Percentiles rank a stretch among this genome's conserved stretches.
phyloP scores from a whole-genome alignment of 2,113 vertebrate genomes.

The Notothenia rossii region DNA sequence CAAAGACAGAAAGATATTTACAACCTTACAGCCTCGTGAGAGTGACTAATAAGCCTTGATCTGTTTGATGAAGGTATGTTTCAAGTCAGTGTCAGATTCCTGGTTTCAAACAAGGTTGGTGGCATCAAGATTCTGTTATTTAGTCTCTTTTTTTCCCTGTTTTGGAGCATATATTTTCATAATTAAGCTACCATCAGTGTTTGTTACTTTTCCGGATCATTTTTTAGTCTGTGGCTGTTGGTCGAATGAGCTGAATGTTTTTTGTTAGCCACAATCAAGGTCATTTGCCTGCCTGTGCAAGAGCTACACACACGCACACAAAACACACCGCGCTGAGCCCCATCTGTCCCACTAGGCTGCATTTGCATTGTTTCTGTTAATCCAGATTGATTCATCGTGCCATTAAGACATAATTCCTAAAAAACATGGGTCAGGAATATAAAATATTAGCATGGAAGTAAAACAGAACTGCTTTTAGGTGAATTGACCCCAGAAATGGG shows the following conservation, averaged over 20 bases:
- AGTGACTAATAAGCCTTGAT: background rate
- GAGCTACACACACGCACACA: slow-evolving; percentile 9
- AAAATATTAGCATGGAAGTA: slow-evolving; percentile 5
- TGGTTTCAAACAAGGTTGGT: background rate
- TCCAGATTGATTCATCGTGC: slow-evolving; percentile 65
- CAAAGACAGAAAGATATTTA: slow-evolving; percentile 22
- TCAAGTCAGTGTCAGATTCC: background rate
- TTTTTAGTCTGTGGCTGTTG: background rate
- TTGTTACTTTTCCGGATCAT: no score
- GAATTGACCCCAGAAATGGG: background rate
- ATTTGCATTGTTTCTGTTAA: slow-evolving; percentile 71
- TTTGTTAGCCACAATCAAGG: slow-evolving; percentile 66
- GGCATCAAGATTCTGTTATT: background rate
- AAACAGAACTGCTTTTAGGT: background rate
- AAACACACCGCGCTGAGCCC: slow-evolving; percentile 33
- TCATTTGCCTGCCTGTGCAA: slow-evolving; percentile 48
- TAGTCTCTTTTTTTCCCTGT: background rate
- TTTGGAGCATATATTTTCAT: background rate
- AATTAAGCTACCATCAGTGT: background rate
- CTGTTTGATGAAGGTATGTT: background rate
- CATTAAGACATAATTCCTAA: slow-evolving; percentile 64
- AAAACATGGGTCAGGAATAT: slow-evolving; percentile 42
- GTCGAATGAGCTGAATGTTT: slow-evolving; percentile 16
- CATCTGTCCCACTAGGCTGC: slow-evolving; percentile 72
- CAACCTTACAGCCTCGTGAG: background rate